Evolutionary conservation across 2,113 vertebrate species (phyloP), one percentile per base, ranked within the genome.

Genomic region (Coryphaenoides rupestris): DNA sequence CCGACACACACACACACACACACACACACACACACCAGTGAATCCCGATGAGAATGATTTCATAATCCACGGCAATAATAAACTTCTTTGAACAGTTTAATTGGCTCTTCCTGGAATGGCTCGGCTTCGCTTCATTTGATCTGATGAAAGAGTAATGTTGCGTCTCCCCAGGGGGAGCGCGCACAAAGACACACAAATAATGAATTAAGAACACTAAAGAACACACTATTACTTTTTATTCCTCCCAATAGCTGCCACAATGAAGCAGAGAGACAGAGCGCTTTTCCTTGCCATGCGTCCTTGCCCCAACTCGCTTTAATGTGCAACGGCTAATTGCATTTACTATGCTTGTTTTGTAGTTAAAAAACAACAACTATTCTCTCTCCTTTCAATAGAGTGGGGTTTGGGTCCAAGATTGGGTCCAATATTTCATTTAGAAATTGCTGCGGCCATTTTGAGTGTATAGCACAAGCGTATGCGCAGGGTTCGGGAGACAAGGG

Each of bases 61-160:
- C 82, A 89, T 87, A 88, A 89, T 88, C 79, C 75, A 71, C 76
- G 40, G 77, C 84, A 82, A 84, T 86, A 87, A 88, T 89, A 87
- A 90, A 88, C 76, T 83, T 86, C 84, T 88, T 87, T 89, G 84
- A 88, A 87, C 81, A 80, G 76, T 85, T 88, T 87, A 88, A 88
- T 88, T 88, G 84, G 85, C 79, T 87, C 83, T 88, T 87, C 88
- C 85, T 87, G 84, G 83, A 89, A 89, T 70, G 68, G 74, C 78
- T 71, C 57, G 60, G 82, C 74, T 85, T 59, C 72, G 77, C 83
- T 87, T 87, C 85, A 87, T 89, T 87, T 87, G 82, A 86, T 86
- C 81, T 84, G 86, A 88, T 89, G 85, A 89, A 87, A 85, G 84
- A 84, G 69, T 86, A 86, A 87, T 86, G 84, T 83, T 87, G 77